Conservation (phyloP, 1,140 invertebrate species). For the Euura saliciscinereae region DNA sequence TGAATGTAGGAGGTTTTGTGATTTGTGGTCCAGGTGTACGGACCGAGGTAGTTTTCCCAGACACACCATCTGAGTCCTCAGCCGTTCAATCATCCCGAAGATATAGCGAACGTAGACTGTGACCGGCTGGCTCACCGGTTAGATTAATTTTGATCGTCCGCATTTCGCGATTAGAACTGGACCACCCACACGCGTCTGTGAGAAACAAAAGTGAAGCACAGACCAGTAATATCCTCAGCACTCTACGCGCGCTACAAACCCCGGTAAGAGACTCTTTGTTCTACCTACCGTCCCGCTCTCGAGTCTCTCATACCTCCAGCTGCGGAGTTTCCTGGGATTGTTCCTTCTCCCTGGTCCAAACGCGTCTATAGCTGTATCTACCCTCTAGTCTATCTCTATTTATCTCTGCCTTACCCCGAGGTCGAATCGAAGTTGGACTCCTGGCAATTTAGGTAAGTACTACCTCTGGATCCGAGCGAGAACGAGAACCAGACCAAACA, state of each 20-base stretch:
- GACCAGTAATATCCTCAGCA: background rate
- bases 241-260: background rate
- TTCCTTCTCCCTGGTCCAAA: too few relatives aligned
- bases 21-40: background rate
- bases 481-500: background rate
- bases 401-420: too few relatives aligned
- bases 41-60: background rate
- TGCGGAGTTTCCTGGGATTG: too few relatives aligned
- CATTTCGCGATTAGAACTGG: slow-evolving; percentile 19
- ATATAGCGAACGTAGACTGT: slow-evolving; percentile 2
- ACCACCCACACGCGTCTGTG: background rate
- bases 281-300: background rate
- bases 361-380: too few relatives aligned
- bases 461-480: background rate
- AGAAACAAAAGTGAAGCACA: background rate
- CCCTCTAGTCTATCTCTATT: too few relatives aligned
- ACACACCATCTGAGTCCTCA: background rate
- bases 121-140: background rate
- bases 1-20: background rate
- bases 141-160: slow-evolving; percentile 23
- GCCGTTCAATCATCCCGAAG: background rate
- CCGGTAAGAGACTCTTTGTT: background rate
- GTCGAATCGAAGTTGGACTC: background rate
- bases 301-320: too few relatives aligned
- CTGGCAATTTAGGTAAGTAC: slow-evolving; percentile 2